Base-by-base conservation (phyloP, 2,888 invertebrate genomes). In the Leucophora obtusa region DNA sequence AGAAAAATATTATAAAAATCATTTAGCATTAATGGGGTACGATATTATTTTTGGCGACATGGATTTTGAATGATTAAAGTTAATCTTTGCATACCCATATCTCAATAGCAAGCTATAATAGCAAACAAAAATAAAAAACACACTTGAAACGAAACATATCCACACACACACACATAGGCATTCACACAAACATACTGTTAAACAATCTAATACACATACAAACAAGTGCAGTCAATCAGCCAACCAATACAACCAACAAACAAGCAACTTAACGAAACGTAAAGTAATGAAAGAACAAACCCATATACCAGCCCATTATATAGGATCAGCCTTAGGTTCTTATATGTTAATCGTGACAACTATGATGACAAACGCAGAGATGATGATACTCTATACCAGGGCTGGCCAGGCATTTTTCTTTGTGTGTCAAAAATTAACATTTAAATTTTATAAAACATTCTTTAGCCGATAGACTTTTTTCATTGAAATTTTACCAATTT, bases 311-410 rank as follows among this genome's bases (percentile, higher is more conserved):
- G 28, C 8, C 15, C 33, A 28, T 33, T 58, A n/a, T 28, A 33
- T 15, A 15, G n/a, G 47, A 75, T 56, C 59, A 56, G 74, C 79
- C 75, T 63, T 24, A 72, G 79, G 75, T 56, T 75, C 17, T 58
- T 65, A 24, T 56, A 56, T 56, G 70, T 66, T 70, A 70, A 79
- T 66, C 60, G 75, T 75, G 58, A 66, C 71, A 78, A 68, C 77
- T 72, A 66, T 72, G 66, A 68, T 72, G 62, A 63, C 47, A 17
- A 72, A 68, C 51, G 21, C 35, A 70, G 35, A 51, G 51, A 38
- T 59, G 33, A 38, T 53, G 14, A 1, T 15, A 17, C 43, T 53
- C 33, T 58, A 38, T n/a, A 28, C n/a, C n/a, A n/a, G n/a, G n/a
- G n/a, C n/a, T n/a, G n/a, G n/a, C n/a, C n/a, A n/a, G n/a, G n/a